Evolutionary conservation across 2,888 invertebrate species (phyloP).

Genomic region (Lithophane semibrunnea): DNA sequence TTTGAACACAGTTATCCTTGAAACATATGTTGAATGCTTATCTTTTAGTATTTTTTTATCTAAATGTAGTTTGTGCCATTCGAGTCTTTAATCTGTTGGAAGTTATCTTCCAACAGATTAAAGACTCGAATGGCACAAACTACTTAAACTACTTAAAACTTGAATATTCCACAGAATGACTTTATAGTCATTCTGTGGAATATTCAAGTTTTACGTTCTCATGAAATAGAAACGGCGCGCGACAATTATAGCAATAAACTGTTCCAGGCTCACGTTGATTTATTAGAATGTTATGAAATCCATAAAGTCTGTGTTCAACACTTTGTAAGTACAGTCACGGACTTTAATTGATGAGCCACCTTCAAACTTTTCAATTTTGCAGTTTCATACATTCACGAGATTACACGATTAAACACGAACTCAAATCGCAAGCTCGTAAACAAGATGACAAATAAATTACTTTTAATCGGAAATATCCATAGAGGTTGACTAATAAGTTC

Average conservation of each 20-base stretch:
- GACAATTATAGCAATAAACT: constrained; percentile 8
- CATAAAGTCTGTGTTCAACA: constrained; percentile 16
- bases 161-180: too few species aligned
- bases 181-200: constrained; percentile 36
- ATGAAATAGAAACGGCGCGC: background rate
- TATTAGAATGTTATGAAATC: constrained; percentile 31
- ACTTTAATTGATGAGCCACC: too few species aligned
- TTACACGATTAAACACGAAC: too few species aligned
- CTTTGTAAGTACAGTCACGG: constrained; percentile 38
- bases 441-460: too few species aligned
- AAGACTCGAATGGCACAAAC: too few species aligned
- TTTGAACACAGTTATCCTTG: background rate
- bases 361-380: too few species aligned
- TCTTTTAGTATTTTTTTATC: constrained; percentile 34
- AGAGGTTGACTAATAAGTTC: too few species aligned
- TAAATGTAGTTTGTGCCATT: constrained; percentile 25
- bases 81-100: constrained; percentile 22
- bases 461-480: too few species aligned
- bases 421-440: too few species aligned
- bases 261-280: constrained; percentile 22
- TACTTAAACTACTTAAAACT: too few species aligned
- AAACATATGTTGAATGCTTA: background rate
- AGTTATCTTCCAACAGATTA: too few species aligned
- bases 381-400: too few species aligned
- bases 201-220: background rate